Conservation (phyloP, 2,797 vertebrate genomes). For the Triplophysa bombifrons region DNA sequence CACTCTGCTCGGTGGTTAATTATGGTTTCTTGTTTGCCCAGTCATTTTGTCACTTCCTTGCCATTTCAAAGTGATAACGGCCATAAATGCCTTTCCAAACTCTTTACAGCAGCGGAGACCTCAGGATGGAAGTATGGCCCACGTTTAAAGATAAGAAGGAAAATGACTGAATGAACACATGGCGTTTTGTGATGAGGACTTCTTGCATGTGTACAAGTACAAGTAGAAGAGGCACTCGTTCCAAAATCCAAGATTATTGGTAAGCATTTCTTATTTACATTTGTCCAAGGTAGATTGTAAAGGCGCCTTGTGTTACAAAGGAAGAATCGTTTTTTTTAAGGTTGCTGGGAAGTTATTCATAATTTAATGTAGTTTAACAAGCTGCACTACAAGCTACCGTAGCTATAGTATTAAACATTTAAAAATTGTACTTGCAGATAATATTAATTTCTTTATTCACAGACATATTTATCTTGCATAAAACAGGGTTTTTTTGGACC, state of each 20-base stretch:
- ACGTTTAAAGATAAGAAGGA: constrained; percentile 55
- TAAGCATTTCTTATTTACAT: neutral
- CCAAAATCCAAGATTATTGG: constrained; percentile 4
- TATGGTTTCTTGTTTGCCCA: constrained; percentile 76
- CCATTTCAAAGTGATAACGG: constrained; percentile 69
- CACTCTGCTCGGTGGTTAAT: constrained; percentile 72
- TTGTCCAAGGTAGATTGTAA: neutral
- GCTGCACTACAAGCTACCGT: neutral
- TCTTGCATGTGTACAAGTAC: constrained; percentile 4
- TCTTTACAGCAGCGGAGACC: constrained; percentile 58
- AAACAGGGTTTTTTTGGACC: no score
- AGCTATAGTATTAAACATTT: neutral
- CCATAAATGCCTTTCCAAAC: constrained; percentile 66
- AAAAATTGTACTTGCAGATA: neutral
- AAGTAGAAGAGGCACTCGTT: neutral
- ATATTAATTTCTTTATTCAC: no score
- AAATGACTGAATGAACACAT: constrained; percentile 52
- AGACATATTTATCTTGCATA: no score
- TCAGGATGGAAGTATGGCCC: constrained; percentile 54
- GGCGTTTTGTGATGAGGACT: constrained; percentile 46
- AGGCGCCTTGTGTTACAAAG: neutral
- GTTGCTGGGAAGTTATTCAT: neutral
- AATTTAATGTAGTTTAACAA: neutral
- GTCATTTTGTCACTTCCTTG: constrained; percentile 69
- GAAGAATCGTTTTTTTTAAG: neutral